Conservation (phyloP, 2,113 vertebrate genomes). For the Passer montanus region DNA sequence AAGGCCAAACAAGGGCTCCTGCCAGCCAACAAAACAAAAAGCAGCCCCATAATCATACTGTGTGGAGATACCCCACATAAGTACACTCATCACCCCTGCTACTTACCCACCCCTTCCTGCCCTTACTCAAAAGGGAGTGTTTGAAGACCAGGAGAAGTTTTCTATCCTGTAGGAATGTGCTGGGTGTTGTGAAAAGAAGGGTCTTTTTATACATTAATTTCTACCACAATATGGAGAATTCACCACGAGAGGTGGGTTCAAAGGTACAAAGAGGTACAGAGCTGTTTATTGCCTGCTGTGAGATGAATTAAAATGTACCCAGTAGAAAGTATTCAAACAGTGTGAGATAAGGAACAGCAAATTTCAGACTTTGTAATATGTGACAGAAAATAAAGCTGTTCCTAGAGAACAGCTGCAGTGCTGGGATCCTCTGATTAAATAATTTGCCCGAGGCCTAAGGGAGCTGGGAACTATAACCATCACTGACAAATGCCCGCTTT, state of each 20-base stretch:
- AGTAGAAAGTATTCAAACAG: neutral
- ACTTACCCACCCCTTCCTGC: neutral
- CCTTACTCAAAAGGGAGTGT: fast-evolving
- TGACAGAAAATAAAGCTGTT: neutral
- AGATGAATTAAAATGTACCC: neutral
- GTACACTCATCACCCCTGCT: fast-evolving
- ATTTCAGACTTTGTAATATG: neutral
- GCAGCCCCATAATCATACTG: neutral
- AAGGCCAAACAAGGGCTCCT: neutral
- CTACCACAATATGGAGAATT: neutral
- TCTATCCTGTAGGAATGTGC: neutral
- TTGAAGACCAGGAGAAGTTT: neutral
- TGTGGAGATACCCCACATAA: neutral
- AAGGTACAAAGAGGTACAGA: neutral
- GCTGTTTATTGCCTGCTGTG: neutral
- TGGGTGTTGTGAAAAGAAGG: neutral
- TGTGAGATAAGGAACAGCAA: neutral
- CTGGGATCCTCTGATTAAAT: neutral
- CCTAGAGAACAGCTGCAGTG: neutral
- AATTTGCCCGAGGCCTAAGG: neutral
- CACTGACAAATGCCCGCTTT: neutral
- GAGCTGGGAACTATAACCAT: neutral
- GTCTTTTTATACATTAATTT: neutral
- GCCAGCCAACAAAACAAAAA: neutral
- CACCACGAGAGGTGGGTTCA: neutral